phyloP scores from a whole-genome alignment of 2,888 invertebrate species.

The Orthonevra nobilis region DNA sequence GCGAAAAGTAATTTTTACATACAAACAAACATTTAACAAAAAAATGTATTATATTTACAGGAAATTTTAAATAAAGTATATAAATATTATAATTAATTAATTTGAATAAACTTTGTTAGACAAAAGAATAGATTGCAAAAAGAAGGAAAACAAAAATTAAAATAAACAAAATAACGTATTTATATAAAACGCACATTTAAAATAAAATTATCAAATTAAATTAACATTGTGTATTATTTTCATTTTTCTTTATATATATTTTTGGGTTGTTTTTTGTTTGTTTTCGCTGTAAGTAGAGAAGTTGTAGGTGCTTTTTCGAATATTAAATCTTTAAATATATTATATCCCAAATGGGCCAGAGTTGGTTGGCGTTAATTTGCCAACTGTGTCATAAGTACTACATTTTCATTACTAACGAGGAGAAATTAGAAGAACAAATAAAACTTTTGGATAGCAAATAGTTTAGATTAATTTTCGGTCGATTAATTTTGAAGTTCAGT shows the following conservation, averaged over 20 bases:
- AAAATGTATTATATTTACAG: slow-evolving; percentile 64
- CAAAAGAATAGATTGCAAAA: slow-evolving; percentile 44
- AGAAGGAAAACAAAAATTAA: slow-evolving; percentile 9
- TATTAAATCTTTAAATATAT: no score
- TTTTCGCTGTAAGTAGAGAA: no score
- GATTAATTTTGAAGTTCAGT: no score
- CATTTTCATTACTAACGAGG: no score
- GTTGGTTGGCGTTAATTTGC: no score
- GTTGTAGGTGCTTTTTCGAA: no score
- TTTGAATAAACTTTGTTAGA: slow-evolving; percentile 60
- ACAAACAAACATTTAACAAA: slow-evolving; percentile 50
- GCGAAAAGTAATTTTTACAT: slow-evolving; percentile 50
- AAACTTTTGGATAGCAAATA: no score
- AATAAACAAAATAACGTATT: slow-evolving; percentile 32
- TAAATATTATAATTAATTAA: slow-evolving; percentile 49
- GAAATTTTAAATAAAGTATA: slow-evolving; percentile 56
- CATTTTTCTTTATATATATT: slow-evolving; percentile 39
- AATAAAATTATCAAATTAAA: slow-evolving; percentile 56
- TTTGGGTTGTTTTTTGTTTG: neutral
- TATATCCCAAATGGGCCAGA: no score
- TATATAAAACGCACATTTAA: slow-evolving; percentile 64
- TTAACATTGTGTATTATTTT: slow-evolving; percentile 50
- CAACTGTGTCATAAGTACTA: no score
- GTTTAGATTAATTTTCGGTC: no score
- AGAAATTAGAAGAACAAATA: no score